These are phyloP conservation scores for Teleogryllus oceanicus DNA, from an alignment of 2,888 invertebrate genomes.

Conservation along the genomic window DNA sequence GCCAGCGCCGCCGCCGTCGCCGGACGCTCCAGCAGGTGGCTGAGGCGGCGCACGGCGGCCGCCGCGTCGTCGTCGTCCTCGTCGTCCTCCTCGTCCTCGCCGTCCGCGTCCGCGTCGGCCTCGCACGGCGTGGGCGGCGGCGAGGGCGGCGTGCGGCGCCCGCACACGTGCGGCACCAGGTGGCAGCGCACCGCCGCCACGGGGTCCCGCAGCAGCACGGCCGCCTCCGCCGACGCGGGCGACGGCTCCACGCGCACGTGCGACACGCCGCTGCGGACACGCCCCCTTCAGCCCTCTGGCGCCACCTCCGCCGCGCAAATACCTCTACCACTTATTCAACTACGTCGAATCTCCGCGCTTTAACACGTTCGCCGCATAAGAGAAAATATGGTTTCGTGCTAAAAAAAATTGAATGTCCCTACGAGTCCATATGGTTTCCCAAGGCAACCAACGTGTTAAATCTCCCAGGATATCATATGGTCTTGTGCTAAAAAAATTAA, in stretches of 20 bases:
- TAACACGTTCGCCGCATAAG: too few relatives aligned
- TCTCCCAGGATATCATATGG: too few relatives aligned
- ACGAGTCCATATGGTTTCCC: too few relatives aligned
- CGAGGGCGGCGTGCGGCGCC: conserved; percentile 52
- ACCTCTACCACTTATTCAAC: too few relatives aligned
- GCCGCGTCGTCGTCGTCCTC: conserved; percentile 48
- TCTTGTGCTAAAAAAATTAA: too few relatives aligned
- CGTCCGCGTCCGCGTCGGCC: neutral
- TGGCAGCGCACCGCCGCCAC: conserved; percentile 73
- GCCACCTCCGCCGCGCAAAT: too few relatives aligned
- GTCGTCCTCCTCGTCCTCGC: conserved; percentile 48
- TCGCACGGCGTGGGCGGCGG: conserved; percentile 3
- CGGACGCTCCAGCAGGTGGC: neutral
- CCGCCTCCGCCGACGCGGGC: conserved; percentile 24
- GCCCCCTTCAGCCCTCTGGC: too few relatives aligned
- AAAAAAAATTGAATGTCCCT: too few relatives aligned
- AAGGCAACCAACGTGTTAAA: too few relatives aligned
- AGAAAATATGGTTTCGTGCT: too few relatives aligned
- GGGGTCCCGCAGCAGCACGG: conserved; percentile 56
- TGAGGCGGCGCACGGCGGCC: neutral
- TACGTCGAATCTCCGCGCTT: too few relatives aligned
- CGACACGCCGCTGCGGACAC: neutral
- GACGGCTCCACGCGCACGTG: neutral
- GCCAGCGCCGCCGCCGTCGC: neutral
- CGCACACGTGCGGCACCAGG: conserved; percentile 73